Base-by-base conservation (phyloP, 2,797 vertebrate species). In the Peromyscus aztecus region DNA sequence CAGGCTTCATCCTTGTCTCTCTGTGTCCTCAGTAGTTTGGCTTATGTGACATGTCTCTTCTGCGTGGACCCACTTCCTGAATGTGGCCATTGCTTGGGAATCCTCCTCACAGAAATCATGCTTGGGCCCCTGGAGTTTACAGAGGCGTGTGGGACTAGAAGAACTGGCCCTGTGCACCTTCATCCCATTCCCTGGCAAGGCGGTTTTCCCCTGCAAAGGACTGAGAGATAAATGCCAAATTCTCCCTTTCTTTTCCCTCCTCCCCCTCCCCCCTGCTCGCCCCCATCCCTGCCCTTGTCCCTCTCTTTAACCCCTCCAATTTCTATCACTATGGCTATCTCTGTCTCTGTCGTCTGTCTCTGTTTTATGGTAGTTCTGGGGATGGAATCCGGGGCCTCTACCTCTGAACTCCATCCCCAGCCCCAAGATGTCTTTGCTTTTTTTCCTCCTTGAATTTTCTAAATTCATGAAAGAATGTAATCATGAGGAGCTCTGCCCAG, bases 1-100 rank as follows among this genome's bases (percentile, higher is more conserved):
- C 0, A 2, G 17, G n/a, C 17, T 40, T 65, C 3, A 1, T 21
- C 40, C 67, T 0, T 59, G 1, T 29, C 52, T 71, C 0, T 55
- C 1, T 87, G 52, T 61, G 21, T 49, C 65, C 52, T 37, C 43
- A 16, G 11, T n/a, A 10, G 5, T 77, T 19, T 87, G 61, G 31
- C 34, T 23, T 40, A n/a, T 75, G 52, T 23, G 9, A 31, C 9
- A 84, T 1, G 61, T 75, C 57, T 29, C 6, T 27, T 69, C 29
- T 2, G 1, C 49, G 43, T 27, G 13, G 21, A 24, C 4, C 1
- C 0, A 2, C 9, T 86, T 63, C 49, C 34, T 40, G 57, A 63
- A 57, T 21, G 6, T 27, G 31, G 59, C 3, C 1, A 0, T 80
- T 61, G 73, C 29, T 69, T 76, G 83, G 27, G 34, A 59, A 21